Base-by-base conservation (phyloP, 2,113 vertebrate genomes). In the Brienomyrus brachyistius region DNA sequence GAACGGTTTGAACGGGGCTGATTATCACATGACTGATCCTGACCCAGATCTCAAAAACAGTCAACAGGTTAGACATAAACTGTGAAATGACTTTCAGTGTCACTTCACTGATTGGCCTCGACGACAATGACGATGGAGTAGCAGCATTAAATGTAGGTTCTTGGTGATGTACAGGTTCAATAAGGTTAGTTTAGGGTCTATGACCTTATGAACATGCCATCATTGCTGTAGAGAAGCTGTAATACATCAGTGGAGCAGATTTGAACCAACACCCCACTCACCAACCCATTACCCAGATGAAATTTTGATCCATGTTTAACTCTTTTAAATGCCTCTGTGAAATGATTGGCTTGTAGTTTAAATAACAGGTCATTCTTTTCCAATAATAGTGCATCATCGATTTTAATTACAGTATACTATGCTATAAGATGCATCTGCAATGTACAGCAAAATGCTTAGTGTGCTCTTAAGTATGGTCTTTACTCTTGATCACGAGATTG, bases 81-180 rank as follows among this genome's bases (percentile, higher is more conserved):
- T 89, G 80, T 48, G 45, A 52, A 89, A 31, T 83, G 45, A 87
- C 92, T 90, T 86, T 52, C 56, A 48, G 56, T 89, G 84, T 88
- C 91, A 92, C 91, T 91, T 91, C 89, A 87, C 90, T 92, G 89
- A 93, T 91, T 91, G 90, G 88, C 87, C 91, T 35, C 87, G 89
- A 90, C 86, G 87, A 89, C 77, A 77, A 54, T 43, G 40, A 31
- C 88, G 48, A 56, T n/a, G 47, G 59, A 86, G 51, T 89, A 87
- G 89, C 19, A 35, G 52, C 89, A 70, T 83, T 62, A 85, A 89
- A 84, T 23, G 52, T 50, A 21, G 27, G 77, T 4, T 43, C 45
- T 47, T 10, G 8, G 40, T 27, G 27, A 11, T 45, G 50, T 50
- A 17, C 52, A 84, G n/a, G 21, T 89, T 43, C 21, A 40, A 31